These are phyloP conservation scores for Brachylomia viminalis DNA, from an alignment of 2,888 invertebrate species.

Conservation along the genomic window DNA sequence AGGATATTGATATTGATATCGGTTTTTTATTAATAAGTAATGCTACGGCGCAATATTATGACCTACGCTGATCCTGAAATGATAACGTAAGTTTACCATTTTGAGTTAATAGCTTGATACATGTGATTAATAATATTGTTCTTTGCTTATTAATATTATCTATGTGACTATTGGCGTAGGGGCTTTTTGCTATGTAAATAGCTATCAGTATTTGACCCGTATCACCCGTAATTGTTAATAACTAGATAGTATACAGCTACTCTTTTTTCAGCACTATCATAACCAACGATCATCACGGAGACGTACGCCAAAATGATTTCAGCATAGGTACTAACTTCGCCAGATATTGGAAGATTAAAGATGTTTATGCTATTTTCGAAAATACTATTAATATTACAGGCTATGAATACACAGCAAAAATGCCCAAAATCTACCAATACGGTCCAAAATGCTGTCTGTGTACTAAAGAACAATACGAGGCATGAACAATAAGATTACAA, in stretches of 20 bases:
- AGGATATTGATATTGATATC: slow-evolving; percentile 9
- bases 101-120: slow-evolving; percentile 2
- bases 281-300: not conserved
- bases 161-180: not conserved
- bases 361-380: not conserved
- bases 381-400: not conserved
- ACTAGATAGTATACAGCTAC: not conserved
- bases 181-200: slow-evolving; percentile 5
- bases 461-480: not conserved
- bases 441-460: not conserved
- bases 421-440: not conserved
- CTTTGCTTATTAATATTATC: slow-evolving; percentile 4
- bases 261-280: not conserved
- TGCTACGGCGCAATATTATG: slow-evolving; percentile 38
- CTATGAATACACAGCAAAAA: not conserved
- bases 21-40: slow-evolving; percentile 22
- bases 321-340: not conserved
- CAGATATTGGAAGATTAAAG: not conserved
- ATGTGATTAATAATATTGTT: slow-evolving; percentile 13
- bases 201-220: not conserved
- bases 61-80: slow-evolving; percentile 37
- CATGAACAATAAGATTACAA: slow-evolving; percentile 53
- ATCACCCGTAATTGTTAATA: not conserved
- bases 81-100: slow-evolving; percentile 20
- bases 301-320: not conserved